phyloP scores from a whole-genome alignment of 37 sponge, comb jelly and placozoan species.

The Mnemiopsis leidyi region DNA sequence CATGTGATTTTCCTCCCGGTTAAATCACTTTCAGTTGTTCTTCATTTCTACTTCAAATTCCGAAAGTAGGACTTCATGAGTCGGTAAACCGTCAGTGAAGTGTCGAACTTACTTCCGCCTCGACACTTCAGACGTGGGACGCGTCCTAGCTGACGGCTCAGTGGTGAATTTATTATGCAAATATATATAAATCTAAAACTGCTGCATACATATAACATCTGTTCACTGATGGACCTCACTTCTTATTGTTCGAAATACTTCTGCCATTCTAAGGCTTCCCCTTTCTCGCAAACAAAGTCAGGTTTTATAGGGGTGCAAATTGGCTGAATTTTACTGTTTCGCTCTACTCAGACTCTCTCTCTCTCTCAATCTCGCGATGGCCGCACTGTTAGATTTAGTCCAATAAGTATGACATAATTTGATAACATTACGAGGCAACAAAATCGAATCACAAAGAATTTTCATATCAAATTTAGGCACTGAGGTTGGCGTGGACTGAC shows the following conservation, averaged over 20 bases:
- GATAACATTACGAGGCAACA: background rate
- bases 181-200: background rate
- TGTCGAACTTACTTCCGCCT: background rate
- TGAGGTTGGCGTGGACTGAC: background rate
- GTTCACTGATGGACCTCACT: background rate
- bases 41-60: background rate
- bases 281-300: background rate
- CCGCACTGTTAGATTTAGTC: background rate
- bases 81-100: background rate
- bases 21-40: background rate
- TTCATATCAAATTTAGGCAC: background rate
- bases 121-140: background rate
- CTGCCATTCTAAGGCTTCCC: background rate
- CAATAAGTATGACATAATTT: background rate
- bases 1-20: background rate
- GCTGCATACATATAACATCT: background rate
- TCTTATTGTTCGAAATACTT: background rate
- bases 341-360: background rate
- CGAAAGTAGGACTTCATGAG: background rate
- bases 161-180: background rate
- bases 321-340: background rate
- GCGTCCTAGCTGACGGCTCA: background rate
- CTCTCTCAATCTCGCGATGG: no score
- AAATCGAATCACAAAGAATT: background rate
- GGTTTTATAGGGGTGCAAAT: background rate